These are phyloP conservation scores for Fulica atra DNA, from an alignment of 2,113 vertebrate genomes.

Conservation along the genomic window DNA sequence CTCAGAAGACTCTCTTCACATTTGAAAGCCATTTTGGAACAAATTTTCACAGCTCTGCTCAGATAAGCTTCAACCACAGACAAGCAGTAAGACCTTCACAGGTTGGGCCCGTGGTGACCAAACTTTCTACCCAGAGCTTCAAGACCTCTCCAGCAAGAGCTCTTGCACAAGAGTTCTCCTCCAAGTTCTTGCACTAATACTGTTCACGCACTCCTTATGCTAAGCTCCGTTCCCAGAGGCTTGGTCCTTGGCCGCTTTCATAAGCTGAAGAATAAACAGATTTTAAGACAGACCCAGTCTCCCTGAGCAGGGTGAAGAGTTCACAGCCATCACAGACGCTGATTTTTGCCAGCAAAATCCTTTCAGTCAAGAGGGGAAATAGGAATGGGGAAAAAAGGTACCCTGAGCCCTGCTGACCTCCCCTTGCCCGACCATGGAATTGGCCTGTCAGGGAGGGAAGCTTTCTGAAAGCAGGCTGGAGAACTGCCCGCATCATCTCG, in stretches of 20 bases:
- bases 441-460: neutral
- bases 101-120: neutral
- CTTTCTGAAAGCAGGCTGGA: conserved; percentile 32
- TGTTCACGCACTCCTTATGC: neutral
- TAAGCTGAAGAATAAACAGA: conserved; percentile 36
- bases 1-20: neutral
- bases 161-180: no score
- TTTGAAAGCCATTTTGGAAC: neutral
- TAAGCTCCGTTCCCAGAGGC: neutral
- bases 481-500: neutral
- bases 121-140: neutral
- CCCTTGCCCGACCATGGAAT: neutral
- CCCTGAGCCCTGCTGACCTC: neutral
- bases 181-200: neutral
- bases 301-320: conserved; percentile 25
- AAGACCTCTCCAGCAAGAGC: neutral
- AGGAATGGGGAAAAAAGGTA: neutral
- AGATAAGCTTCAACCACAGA: neutral
- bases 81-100: neutral
- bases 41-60: neutral
- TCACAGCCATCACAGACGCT: conserved; percentile 21
- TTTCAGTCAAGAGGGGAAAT: conserved; percentile 34
- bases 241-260: neutral
- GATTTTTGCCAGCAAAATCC: conserved; percentile 31
- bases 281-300: neutral